Evolutionary conservation across 1,140 invertebrate species (phyloP), one percentile per base, ranked within the genome.

Genomic region (Samia ricini): DNA sequence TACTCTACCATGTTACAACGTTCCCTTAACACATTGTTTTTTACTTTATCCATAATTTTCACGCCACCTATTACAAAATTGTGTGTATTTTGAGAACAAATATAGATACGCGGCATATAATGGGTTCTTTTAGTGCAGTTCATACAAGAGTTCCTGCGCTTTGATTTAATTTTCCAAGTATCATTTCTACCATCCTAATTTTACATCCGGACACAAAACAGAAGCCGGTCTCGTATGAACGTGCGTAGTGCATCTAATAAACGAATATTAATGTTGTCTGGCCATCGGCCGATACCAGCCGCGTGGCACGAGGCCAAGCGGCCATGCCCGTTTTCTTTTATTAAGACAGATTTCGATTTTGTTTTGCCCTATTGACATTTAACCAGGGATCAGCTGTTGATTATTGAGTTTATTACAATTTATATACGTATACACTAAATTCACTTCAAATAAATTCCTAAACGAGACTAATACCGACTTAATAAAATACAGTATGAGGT

Each of bases 211-310:
- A 66, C 59, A 66, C 57, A 61, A 61, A 66, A 21, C 59, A 66
- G 64, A 26, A n/a, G 23, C 10, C 51, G 19, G 4, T 21, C 20
- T 23, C 51, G 20, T 22, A 52, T 22, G 51, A 52, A 21, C 20
- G 20, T 20, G n/a, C n/a, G 26, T 8, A n/a, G 55, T 62, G 64
- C 64, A 66, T 66, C 64, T 69, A 71, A 74, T 76, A 73, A 72
- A 80, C 69, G 69, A 71, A 71, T 74, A 81, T 74, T 76, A 81
- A 79, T 76, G 68, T 65, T 64, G 62, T 71, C 61, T 68, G 57
- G 63, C 54, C 61, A 63, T 33, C 61, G 61, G 60, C 69, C 67
- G 63, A 77, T 74, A 57, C 20, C 19, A 23, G 18, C n/a, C 26
- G 33, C 42, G 52, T 75, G 79, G 79, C 76, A 65, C 1, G 0